phyloP scores from a whole-genome alignment of 1,140 invertebrate genomes.

The Eubasilissa regina region DNA sequence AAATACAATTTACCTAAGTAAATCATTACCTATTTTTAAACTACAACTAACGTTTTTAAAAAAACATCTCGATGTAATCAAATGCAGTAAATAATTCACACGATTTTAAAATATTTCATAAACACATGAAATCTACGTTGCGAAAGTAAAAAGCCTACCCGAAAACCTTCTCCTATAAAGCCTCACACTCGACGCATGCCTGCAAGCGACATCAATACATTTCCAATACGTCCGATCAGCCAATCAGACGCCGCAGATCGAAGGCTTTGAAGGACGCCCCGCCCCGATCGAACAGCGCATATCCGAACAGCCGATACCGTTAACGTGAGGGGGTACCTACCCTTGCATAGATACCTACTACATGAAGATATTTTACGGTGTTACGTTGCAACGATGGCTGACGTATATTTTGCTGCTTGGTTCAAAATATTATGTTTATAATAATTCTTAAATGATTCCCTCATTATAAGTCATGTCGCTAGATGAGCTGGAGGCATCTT shows the following conservation, averaged over 20 bases:
- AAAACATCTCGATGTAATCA: too few relatives aligned
- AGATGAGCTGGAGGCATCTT: too few relatives aligned
- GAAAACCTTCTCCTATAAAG: neutral
- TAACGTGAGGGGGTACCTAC: neutral
- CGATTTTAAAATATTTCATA: too few relatives aligned
- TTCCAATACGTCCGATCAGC: conserved; percentile 31
- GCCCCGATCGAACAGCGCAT: conserved; percentile 52
- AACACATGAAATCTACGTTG: neutral
- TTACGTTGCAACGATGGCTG: neutral
- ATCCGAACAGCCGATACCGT: conserved; percentile 16
- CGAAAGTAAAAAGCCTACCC: neutral
- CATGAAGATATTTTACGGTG: too few relatives aligned
- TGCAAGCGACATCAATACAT: conserved; percentile 6
- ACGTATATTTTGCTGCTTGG: neutral
- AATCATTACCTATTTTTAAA: too few relatives aligned
- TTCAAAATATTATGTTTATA: too few relatives aligned
- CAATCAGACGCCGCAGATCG: conserved; percentile 48
- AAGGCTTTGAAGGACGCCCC: conserved; percentile 53
- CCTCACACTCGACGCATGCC: neutral
- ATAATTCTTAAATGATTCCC: too few relatives aligned
- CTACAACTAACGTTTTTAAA: too few relatives aligned
- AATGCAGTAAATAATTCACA: too few relatives aligned
- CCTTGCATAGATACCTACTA: neutral
- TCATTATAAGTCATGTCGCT: too few relatives aligned
- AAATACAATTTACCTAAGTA: too few relatives aligned